phyloP scores from a whole-genome alignment of 2,888 invertebrate genomes.

The Parnassius glacialis region DNA sequence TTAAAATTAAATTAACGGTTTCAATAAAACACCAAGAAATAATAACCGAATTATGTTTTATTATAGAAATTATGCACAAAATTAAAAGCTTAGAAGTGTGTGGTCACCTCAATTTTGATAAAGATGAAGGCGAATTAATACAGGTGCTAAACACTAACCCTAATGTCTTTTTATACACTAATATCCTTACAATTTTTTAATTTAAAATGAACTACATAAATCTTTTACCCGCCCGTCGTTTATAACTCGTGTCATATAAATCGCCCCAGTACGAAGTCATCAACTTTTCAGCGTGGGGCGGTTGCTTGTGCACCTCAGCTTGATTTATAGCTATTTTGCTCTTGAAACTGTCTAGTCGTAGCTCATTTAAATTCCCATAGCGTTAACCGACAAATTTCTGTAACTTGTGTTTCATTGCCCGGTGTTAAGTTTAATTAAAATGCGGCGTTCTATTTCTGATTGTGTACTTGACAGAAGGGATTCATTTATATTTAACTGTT shows the following conservation, averaged over 20 bases:
- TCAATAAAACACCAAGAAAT: no score
- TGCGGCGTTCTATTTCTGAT: slow-evolving; percentile 8
- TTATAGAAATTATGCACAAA: no score
- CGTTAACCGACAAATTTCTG: slow-evolving; percentile 34
- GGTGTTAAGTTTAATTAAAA: slow-evolving; percentile 5
- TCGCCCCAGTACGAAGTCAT: slow-evolving; percentile 50
- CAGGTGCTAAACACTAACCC: no score
- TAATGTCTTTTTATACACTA: no score
- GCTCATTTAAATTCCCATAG: slow-evolving; percentile 36
- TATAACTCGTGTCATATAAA: slow-evolving; percentile 32
- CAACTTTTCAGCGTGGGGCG: slow-evolving; percentile 69
- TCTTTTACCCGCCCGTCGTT: slow-evolving; percentile 25
- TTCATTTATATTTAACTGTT: neutral
- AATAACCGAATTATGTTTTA: no score
- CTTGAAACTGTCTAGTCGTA: slow-evolving; percentile 63
- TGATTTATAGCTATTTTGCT: slow-evolving; percentile 69
- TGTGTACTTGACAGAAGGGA: neutral
- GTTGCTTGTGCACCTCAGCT: slow-evolving; percentile 51
- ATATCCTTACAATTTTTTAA: no score
- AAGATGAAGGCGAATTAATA: no score
- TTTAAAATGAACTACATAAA: no score
- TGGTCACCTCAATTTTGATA: no score
- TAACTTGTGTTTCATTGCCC: slow-evolving; percentile 24
- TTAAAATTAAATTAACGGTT: no score
- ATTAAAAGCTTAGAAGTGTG: no score